A percentile compares a stretch with the other conserved stretches of the same genome.
Evolutionary conservation across 2,797 vertebrate species (phyloP).

Genomic region (Rhinoraja longicauda): DNA sequence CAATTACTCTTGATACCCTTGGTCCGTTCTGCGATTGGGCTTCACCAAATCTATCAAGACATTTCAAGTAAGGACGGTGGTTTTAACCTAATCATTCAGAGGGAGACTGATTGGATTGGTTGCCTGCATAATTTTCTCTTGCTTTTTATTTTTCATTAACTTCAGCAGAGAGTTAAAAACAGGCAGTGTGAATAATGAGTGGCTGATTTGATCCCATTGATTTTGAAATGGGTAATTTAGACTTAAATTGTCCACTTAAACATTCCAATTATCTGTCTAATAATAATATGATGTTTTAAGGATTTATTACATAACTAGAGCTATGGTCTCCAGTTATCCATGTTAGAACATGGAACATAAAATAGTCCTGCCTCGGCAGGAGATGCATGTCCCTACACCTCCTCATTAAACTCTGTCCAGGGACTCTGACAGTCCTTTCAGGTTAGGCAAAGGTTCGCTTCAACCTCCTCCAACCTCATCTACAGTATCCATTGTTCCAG

Average conservation of each 20-base stretch:
- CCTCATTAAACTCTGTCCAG: too few relatives aligned
- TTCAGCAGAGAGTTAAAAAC: neutral
- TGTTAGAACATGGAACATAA: too few relatives aligned
- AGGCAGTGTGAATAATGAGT: neutral
- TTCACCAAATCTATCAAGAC: neutral
- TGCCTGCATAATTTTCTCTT: neutral
- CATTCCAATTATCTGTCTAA: neutral
- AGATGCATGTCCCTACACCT: too few relatives aligned
- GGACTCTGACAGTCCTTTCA: too few relatives aligned
- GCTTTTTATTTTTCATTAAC: neutral
- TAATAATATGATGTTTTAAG: neutral
- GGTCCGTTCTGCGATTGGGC: neutral
- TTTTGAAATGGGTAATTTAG: neutral
- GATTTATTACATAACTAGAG: neutral
- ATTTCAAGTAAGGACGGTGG: neutral
- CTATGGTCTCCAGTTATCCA: neutral
- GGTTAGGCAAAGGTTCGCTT: too few relatives aligned
- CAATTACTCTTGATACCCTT: slow-evolving; percentile 12
- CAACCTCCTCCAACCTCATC: too few relatives aligned
- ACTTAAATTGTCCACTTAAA: neutral
- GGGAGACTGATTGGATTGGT: neutral
- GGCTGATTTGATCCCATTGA: neutral
- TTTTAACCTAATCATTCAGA: neutral
- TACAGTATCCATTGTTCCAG: too few relatives aligned
- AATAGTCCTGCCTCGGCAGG: too few relatives aligned